Evolutionary conservation across 2,113 vertebrate species (phyloP).

Genomic region (Percopsis transmontana): DNA sequence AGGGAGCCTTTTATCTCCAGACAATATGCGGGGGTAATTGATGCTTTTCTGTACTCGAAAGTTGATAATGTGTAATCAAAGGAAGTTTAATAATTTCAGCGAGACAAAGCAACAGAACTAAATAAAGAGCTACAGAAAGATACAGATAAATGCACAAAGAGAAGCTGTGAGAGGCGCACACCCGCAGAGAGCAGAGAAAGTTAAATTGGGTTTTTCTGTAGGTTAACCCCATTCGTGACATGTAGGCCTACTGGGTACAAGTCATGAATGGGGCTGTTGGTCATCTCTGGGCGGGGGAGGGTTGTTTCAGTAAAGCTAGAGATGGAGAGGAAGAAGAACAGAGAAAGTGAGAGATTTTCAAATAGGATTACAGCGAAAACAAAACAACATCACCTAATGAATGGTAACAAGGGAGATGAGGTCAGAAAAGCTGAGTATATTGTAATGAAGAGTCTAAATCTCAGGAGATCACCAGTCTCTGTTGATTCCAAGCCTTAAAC

Average conservation of each 20-base stretch:
- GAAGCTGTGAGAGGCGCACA: neutral
- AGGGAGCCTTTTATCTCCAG: slow-evolving; percentile 33
- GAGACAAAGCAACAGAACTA: neutral
- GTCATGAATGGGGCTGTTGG: too few species aligned
- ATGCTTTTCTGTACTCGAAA: slow-evolving; percentile 22
- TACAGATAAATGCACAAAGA: neutral
- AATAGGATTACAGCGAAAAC: too few species aligned
- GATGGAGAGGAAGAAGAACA: neutral
- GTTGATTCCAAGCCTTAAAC: slow-evolving; percentile 16
- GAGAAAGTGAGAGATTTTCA: neutral
- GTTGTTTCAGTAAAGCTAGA: neutral
- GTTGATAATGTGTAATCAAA: slow-evolving; percentile 1
- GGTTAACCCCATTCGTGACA: too few species aligned
- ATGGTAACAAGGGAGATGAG: neutral
- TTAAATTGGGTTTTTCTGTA: too few species aligned
- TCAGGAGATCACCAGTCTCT: slow-evolving; percentile 18
- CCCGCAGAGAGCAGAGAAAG: neutral
- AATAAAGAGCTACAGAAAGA: neutral
- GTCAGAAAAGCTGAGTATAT: neutral
- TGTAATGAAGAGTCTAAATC: neutral
- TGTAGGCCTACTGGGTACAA: too few species aligned
- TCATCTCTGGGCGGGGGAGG: too few species aligned
- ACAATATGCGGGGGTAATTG: slow-evolving; percentile 28
- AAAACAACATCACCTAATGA: slow-evolving; percentile 6
- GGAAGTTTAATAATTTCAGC: neutral